Evolutionary conservation across 2,888 invertebrate genomes (phyloP), one percentile per base, ranked within the genome.

Genomic region (Diarsia rubi): DNA sequence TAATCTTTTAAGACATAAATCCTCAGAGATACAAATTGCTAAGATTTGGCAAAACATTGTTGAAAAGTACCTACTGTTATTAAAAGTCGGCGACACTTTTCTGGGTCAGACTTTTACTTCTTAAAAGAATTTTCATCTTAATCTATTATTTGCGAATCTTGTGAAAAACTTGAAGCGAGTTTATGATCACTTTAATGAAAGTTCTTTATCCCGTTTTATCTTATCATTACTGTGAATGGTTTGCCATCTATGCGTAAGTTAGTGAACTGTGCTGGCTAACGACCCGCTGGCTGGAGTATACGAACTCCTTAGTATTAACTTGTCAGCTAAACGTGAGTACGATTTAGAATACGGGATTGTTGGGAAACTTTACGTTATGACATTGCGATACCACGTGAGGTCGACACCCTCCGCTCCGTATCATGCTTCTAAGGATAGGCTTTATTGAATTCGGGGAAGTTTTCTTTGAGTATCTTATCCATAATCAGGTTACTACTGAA

Each of bases 81-180:
- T 78, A 86, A 73, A 76, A 83, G 85, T 85, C 84, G 64, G 70
- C 59, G 78, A 84, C 86, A 81, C 81, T 69, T 86, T 81, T 83
- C 69, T 86, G 67, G 86, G 85, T 81, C 86, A 67, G 19, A 62
- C 4, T 66, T 67, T 73, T 76, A 64, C 42, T 45, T 70, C 52
- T 59, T 57, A 57, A 62, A 74, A 70, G 64, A 80, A 73, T 73
- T 68, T 84, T 68, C 54, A 60, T 75, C 60, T 45, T 42, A 57
- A 71, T 77, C 70, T 52, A 74, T 64, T 72, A 69, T 67, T 57
- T 72, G 54, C 42, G 49, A 37, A 69, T 60, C 69, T 84, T 63
- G n/a, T 63, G 54, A 47, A 37, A 80, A 81, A 81, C 77, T 81
- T 67, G 6, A 64, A 73, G 24, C 16, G 24, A 75, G 31, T 64